Percentiles rank a stretch among this genome's conserved stretches.
Conservation (phyloP, 2,797 vertebrate genomes). For the Thamnophis elegans region DNA sequence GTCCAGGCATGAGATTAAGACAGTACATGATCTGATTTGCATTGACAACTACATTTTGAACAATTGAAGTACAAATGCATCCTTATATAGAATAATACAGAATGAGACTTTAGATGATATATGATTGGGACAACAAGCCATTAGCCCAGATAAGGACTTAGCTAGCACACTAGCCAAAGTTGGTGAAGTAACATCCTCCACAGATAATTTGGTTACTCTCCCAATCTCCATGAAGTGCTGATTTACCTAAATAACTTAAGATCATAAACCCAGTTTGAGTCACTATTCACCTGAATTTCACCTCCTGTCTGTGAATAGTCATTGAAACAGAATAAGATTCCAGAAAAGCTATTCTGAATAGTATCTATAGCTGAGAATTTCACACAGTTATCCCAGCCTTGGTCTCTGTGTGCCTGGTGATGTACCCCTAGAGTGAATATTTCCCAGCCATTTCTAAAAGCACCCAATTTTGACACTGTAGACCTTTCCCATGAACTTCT, state of each 20-base stretch:
- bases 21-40: not conserved
- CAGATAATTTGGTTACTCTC: not conserved
- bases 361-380: not conserved
- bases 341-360: not conserved
- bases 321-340: not conserved
- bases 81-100: not conserved
- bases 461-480: not conserved
- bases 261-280: not conserved
- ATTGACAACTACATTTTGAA: not conserved
- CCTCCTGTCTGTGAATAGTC: not conserved
- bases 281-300: not conserved
- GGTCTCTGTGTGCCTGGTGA: not conserved
- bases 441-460: conserved; percentile 26
- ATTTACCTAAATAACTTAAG: not conserved
- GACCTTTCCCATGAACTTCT: conserved; percentile 43
- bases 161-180: not conserved
- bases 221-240: not conserved
- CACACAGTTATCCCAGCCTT: not conserved
- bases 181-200: not conserved
- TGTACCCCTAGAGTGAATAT: not conserved
- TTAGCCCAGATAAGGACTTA: not conserved
- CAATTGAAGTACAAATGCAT: not conserved
- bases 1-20: not conserved
- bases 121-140: not conserved
- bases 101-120: not conserved